Evolutionary conservation across 2,888 invertebrate species (phyloP).

Genomic region (Fragum sueziense): DNA sequence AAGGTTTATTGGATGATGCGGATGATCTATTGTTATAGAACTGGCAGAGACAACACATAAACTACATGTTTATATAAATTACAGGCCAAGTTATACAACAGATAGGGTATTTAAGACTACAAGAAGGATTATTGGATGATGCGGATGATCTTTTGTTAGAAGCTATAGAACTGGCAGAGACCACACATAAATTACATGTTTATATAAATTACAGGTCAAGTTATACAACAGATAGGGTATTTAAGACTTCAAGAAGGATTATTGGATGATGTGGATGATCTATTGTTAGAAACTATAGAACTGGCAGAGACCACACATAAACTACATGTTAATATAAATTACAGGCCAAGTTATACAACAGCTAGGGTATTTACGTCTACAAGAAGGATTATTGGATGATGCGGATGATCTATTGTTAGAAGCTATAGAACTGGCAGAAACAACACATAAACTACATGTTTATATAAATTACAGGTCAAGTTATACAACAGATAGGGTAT

Average conservation of each 20-base stretch:
- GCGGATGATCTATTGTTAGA: slow-evolving; percentile 72
- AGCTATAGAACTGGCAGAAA: slow-evolving; percentile 67
- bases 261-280: slow-evolving; percentile 70
- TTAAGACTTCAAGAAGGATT: slow-evolving; percentile 65
- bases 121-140: slow-evolving; percentile 66
- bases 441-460: slow-evolving; percentile 62
- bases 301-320: slow-evolving; percentile 66
- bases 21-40: slow-evolving; percentile 70
- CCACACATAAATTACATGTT: slow-evolving; percentile 60
- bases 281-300: slow-evolving; percentile 68
- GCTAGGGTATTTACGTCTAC: slow-evolving; percentile 67
- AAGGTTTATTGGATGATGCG: slow-evolving; percentile 68
- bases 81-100: slow-evolving; percentile 72
- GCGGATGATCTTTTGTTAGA: slow-evolving; percentile 72
- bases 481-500: slow-evolving; percentile 71
- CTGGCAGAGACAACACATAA: slow-evolving; percentile 66
- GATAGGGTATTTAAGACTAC: slow-evolving; percentile 67
- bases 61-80: slow-evolving; percentile 28
- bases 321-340: slow-evolving; percentile 27
- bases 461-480: slow-evolving; percentile 70
- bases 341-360: slow-evolving; percentile 72
- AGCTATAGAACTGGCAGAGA: slow-evolving; percentile 68
- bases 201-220: slow-evolving; percentile 62
- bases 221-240: slow-evolving; percentile 71
- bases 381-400: slow-evolving; percentile 66